Percentiles rank a stretch among this genome's conserved stretches.
phyloP scores from a whole-genome alignment of 64 coral and sea anemone genomes.

The Montipora capricornis region DNA sequence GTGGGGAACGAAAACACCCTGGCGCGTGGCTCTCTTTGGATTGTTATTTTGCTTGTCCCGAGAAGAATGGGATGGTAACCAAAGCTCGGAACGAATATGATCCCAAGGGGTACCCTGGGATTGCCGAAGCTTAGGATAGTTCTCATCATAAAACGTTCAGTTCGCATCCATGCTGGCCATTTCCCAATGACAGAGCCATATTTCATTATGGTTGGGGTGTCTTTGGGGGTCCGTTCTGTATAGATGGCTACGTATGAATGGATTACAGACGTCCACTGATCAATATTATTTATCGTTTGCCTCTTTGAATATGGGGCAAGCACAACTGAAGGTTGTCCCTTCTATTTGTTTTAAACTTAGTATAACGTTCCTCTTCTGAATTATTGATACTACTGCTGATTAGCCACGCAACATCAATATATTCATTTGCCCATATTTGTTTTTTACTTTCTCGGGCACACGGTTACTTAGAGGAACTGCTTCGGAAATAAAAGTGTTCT shows the following conservation, averaged over 20 bases:
- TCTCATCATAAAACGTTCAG: conserved; percentile 67
- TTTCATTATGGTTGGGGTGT: conserved; percentile 53
- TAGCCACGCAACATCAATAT: background rate
- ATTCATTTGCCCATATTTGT: conserved; percentile 12
- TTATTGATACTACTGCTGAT: background rate
- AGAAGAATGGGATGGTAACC: conserved; percentile 16
- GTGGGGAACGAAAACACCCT: background rate
- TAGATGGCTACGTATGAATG: conserved; percentile 61
- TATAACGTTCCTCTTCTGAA: background rate
- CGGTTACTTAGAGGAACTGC: background rate
- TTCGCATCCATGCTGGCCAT: conserved; percentile 45
- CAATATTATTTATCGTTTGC: background rate
- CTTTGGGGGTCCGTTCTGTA: background rate
- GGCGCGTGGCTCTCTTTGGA: background rate
- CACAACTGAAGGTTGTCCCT: background rate
- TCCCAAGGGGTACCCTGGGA: conserved; percentile 10
- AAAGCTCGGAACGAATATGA: conserved; percentile 29
- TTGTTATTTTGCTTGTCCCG: background rate
- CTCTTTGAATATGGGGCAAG: background rate
- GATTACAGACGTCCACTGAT: conserved; percentile 52
- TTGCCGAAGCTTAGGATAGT: conserved; percentile 45
- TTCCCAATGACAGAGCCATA: conserved; percentile 38
- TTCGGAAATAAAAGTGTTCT: background rate
- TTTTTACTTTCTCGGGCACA: background rate
- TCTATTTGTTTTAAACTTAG: background rate